Base-by-base conservation (phyloP, 2,888 invertebrate species). In the Oegoconia quadripuncta region DNA sequence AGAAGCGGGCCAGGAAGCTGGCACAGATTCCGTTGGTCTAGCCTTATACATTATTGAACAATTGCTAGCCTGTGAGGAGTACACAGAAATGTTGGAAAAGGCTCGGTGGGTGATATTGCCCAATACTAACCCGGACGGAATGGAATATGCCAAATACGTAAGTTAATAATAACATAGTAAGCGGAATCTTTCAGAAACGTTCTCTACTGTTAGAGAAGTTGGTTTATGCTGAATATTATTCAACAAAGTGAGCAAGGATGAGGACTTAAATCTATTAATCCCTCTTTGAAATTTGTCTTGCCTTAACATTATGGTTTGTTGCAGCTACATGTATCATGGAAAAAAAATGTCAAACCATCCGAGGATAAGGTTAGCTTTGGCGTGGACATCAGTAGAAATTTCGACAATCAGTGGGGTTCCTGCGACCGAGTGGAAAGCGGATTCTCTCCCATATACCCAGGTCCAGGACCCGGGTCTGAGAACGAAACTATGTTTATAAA, bases 401-500 rank as follows among this genome's bases (percentile, higher is more conserved):
- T 84, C 34, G 75, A 82, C 16, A 49, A 49, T 1, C 60, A 74
- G 2, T 86, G 80, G 75, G 52, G 41, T 11, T 40, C 52, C 1
- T 84, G 86, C 32, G 46, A 58, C 0, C 46, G 17, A 17, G 37
- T 53, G 0, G 48, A 55, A 0, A 71, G 59, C 31, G 56, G 52
- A 1, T 78, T 69, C 45, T 75, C 77, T 1, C 54, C 50, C 1
- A 45, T 52, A 1, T 94, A 84, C 61, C 89, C 89, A 1, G 95
- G 95, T 0, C 60, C 74, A 0, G 28, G 53, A 1, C 55, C 91
- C 0, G 89, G 89, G 52, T 92, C 93, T 0, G 93, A 93, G 64
- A 88, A 88, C 0, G 95, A 94, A 75, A 91, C 90, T 0, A 50
- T 57, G 4, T 88, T 90, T 50, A 73, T 94, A 6, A 78, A 89